A percentile compares a stretch with the other conserved stretches of the same genome.
phyloP scores from a whole-genome alignment of 2,113 vertebrate genomes.

The Elanoides forficatus region DNA sequence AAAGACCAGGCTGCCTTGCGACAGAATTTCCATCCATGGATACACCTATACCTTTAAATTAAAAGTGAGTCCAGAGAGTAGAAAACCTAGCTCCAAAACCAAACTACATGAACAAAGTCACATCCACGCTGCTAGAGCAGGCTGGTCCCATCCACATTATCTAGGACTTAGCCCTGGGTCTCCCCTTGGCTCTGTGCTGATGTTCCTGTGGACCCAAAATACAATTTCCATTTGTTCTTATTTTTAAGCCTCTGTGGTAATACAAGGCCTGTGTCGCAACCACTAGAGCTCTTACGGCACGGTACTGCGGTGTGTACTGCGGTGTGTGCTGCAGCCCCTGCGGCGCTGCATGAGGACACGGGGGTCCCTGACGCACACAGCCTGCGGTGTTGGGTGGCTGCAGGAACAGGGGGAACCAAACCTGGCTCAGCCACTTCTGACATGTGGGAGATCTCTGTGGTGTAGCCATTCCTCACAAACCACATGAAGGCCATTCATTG shows the following conservation, averaged over 20 bases:
- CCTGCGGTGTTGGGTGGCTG: neutral
- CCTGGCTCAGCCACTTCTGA: neutral
- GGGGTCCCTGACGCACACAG: neutral
- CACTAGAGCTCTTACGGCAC: fast-evolving
- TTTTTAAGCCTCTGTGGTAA: neutral
- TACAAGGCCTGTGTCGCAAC: neutral
- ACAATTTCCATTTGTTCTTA: neutral
- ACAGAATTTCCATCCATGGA: neutral
- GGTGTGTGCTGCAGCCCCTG: neutral
- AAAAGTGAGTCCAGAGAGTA: neutral
- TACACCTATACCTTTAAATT: neutral
- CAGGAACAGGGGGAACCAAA: neutral
- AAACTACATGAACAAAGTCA: neutral
- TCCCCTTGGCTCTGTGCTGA: neutral
- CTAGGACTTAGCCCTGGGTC: neutral
- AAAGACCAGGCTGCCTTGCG: neutral
- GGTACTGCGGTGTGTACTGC: fast-evolving
- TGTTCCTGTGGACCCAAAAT: neutral
- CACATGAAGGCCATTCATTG: neutral
- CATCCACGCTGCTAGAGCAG: neutral
- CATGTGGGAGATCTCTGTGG: neutral
- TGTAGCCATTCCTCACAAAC: neutral
- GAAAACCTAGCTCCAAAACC: neutral
- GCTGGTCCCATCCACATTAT: neutral
- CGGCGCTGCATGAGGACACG: fast-evolving